Evolutionary conservation across 1,140 invertebrate species (phyloP).

Genomic region (Carposina sasakii): DNA sequence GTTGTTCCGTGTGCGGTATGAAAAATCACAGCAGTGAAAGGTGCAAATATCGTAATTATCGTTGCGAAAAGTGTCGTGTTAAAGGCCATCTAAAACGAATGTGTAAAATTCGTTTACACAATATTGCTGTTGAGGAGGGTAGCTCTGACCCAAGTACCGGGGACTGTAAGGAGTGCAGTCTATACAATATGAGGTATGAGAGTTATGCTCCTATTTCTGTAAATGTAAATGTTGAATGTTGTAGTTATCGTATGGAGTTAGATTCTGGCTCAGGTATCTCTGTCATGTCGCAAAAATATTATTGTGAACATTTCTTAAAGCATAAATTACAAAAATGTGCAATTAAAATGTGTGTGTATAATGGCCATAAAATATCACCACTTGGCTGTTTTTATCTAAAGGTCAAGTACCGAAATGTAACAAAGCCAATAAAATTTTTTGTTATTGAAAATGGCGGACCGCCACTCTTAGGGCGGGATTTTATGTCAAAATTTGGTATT

Average conservation of each 20-base stretch:
- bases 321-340: background rate
- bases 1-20: slow-evolving; percentile 3
- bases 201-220: background rate
- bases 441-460: slow-evolving; percentile 18
- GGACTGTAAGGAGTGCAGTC: background rate
- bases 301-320: background rate
- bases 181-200: slow-evolving; percentile 3
- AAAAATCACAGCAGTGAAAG: background rate
- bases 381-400: background rate
- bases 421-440: background rate
- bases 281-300: slow-evolving; percentile 3
- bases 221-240: background rate
- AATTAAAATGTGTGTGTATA: background rate
- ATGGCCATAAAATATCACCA: background rate
- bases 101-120: background rate
- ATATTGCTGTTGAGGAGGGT: background rate
- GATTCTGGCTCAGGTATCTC: slow-evolving; percentile 1
- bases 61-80: background rate
- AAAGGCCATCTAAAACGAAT: slow-evolving; percentile 3
- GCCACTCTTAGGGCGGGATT: slow-evolving; percentile 31
- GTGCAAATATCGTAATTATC: slow-evolving; percentile 1
- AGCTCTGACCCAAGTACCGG: background rate
- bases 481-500: slow-evolving; percentile 26
- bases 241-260: background rate
- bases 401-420: background rate